Percentiles rank a stretch among this genome's conserved stretches.
Conservation (phyloP, 2,113 vertebrate species). For the Datnioides undecimradiatus region DNA sequence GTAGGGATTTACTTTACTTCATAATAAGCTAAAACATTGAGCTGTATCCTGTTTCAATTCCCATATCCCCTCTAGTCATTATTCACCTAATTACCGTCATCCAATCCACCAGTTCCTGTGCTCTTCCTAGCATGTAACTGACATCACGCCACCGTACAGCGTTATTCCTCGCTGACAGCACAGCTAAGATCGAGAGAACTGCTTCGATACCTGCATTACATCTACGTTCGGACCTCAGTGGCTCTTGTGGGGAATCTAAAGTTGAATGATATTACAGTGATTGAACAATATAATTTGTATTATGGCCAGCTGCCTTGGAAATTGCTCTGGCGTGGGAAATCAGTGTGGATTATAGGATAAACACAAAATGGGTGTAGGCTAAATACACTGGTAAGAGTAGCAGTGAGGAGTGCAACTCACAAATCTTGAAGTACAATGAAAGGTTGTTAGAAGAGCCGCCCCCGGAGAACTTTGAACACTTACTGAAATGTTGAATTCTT, state of each 20-base stretch:
- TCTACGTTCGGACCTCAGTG: background rate
- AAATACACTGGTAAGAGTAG: constrained; percentile 2
- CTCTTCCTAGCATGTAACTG: constrained; percentile 30
- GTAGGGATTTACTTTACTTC: constrained; percentile 36
- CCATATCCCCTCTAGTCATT: constrained; percentile 48
- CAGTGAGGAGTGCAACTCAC: background rate
- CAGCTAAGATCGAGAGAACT: background rate
- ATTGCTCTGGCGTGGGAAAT: constrained; percentile 23
- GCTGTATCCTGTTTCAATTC: constrained; percentile 55
- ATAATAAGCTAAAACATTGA: constrained; percentile 47
- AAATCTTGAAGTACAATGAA: constrained; percentile 19
- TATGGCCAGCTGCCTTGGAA: constrained; percentile 41
- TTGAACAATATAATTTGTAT: constrained; percentile 23
- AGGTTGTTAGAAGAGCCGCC: background rate
- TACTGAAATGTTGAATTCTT: background rate
- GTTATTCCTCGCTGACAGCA: constrained; percentile 8
- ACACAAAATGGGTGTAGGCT: constrained; percentile 19
- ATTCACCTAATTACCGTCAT: constrained; percentile 63
- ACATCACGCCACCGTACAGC: constrained; percentile 15
- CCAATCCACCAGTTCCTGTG: constrained; percentile 37
- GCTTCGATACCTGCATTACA: constrained; percentile 29
- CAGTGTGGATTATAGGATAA: constrained; percentile 41
- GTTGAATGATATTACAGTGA: constrained; percentile 17
- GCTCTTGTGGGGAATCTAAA: constrained; percentile 31
- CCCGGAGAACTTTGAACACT: background rate